Conservation (phyloP, 2,113 vertebrate species). For the Rhinolophus ferrumequinum region DNA sequence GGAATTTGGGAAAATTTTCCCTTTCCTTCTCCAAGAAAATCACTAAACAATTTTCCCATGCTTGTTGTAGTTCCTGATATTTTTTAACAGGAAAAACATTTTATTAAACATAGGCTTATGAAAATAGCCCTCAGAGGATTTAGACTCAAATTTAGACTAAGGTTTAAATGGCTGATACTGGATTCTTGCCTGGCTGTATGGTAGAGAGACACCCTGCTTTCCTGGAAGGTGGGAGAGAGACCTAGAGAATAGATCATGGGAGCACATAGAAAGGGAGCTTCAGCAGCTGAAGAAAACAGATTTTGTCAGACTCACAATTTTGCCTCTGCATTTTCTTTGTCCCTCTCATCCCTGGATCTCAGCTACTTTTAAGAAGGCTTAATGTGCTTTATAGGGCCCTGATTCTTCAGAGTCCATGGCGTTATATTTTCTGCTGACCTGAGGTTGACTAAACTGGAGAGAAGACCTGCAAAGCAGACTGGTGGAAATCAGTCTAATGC, state of each 20-base stretch:
- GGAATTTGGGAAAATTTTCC: not conserved
- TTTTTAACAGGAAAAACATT: not conserved
- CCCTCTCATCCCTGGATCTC: not conserved
- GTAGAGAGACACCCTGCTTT: not conserved
- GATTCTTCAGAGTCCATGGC: not conserved
- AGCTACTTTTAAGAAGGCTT: not conserved
- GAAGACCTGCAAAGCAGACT: not conserved
- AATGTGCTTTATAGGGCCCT: not conserved
- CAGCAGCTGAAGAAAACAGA: not conserved
- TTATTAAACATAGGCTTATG: slow-evolving; percentile 1
- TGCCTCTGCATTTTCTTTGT: not conserved
- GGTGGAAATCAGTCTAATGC: not conserved
- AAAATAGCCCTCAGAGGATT: not conserved
- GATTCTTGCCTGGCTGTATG: not conserved
- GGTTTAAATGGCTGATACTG: not conserved
- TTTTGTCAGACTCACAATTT: not conserved
- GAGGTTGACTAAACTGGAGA: not conserved
- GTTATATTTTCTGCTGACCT: not conserved
- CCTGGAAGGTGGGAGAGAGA: not conserved
- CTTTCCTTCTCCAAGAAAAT: not conserved
- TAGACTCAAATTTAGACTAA: not conserved
- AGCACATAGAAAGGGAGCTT: not conserved
- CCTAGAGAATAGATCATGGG: not conserved
- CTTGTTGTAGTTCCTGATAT: not conserved
- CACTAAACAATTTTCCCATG: not conserved